Conservation (phyloP, 2,113 vertebrate species). For the Dendropsophus ebraccatus region DNA sequence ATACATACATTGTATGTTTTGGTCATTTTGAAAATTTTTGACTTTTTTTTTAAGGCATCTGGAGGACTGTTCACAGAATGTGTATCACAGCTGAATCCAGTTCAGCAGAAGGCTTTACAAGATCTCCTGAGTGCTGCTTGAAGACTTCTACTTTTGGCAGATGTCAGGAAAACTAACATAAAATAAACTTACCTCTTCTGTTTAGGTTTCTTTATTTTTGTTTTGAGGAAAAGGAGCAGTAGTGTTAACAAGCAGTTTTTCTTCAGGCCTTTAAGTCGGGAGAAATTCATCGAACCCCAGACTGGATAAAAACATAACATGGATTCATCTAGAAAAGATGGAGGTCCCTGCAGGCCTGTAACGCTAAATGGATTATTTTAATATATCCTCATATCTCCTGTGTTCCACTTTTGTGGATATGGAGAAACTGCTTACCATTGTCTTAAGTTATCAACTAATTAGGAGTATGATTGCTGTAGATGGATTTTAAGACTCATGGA, state of each 20-base stretch:
- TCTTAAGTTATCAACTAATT: constrained; percentile 69
- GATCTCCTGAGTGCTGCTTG: constrained; percentile 94
- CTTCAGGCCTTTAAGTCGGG: constrained; percentile 67
- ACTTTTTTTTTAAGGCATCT: constrained; percentile 78
- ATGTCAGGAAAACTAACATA: constrained; percentile 78
- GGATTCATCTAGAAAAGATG: constrained; percentile 65
- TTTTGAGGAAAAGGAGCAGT: constrained; percentile 75
- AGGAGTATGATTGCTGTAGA: constrained; percentile 21
- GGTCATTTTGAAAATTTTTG: no score
- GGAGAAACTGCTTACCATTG: constrained; percentile 70
- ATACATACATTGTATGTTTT: no score
- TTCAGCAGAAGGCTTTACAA: constrained; percentile 94
- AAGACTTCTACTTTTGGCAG: constrained; percentile 74
- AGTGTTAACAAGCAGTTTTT: constrained; percentile 74
- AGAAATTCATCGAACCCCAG: constrained; percentile 65
- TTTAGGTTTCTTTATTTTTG: constrained; percentile 84
- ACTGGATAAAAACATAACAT: constrained; percentile 61
- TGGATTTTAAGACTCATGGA: constrained; percentile 63
- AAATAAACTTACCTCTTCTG: constrained; percentile 83
- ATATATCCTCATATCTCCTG: constrained; percentile 72
- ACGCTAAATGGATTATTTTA: constrained; percentile 79
- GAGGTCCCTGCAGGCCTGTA: constrained; percentile 69
- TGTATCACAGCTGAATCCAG: constrained; percentile 89
- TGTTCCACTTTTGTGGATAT: constrained; percentile 63
- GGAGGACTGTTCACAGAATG: constrained; percentile 95